A percentile compares a stretch with the other conserved stretches of the same genome.
These are phyloP conservation scores for Saccopteryx bilineata DNA, from an alignment of 2,113 vertebrate genomes.

Conservation along the genomic window DNA sequence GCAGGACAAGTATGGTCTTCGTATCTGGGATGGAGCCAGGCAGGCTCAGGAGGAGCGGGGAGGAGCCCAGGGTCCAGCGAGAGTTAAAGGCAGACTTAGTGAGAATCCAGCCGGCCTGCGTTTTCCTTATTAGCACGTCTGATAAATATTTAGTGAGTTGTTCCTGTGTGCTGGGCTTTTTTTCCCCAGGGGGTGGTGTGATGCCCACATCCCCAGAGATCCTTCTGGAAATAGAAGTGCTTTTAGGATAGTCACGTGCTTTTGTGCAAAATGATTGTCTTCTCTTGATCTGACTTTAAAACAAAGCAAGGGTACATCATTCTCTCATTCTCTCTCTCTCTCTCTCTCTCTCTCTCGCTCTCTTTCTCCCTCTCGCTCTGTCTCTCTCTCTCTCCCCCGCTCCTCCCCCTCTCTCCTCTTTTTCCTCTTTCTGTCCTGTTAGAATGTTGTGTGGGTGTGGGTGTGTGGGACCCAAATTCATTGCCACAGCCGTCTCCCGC, in stretches of 20 bases:
- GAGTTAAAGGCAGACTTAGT: not conserved
- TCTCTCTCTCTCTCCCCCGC: not conserved
- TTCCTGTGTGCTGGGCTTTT: not conserved
- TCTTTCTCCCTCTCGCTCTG: not conserved
- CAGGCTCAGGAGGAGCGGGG: not conserved
- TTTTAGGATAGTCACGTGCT: not conserved
- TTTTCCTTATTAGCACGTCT: not conserved
- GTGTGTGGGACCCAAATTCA: not conserved
- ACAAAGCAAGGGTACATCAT: not conserved
- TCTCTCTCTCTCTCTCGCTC: not conserved
- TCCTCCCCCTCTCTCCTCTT: not conserved
- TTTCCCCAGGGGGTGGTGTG: not conserved
- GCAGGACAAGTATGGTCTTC: not conserved
- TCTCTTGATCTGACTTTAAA: slow-evolving; percentile 44
- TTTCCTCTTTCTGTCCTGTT: not conserved
- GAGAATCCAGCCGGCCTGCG: not conserved
- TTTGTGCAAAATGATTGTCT: not conserved
- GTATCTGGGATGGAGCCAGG: not conserved
- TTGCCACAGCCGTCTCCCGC: not conserved
- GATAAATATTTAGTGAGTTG: slow-evolving; percentile 39
- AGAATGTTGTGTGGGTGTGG: not conserved
- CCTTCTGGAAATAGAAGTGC: not conserved
- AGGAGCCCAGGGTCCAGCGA: not conserved
- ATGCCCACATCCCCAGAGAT: not conserved
- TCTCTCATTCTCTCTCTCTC: not conserved